Evolutionary conservation across 2,888 invertebrate genomes (phyloP).

Genomic region (Dryobotodes eremita): DNA sequence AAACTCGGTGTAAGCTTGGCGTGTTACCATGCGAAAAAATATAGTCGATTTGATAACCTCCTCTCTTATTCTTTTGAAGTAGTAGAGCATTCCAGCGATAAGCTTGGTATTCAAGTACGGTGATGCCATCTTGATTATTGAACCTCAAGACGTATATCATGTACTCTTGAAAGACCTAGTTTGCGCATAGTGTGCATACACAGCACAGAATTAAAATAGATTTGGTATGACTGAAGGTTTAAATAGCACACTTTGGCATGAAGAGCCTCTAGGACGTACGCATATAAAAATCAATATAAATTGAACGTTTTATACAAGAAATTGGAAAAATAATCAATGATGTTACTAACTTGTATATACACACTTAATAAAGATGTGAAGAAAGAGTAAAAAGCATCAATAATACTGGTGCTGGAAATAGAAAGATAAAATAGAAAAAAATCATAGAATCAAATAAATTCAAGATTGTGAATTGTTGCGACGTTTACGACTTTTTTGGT

Average conservation of each 20-base stretch:
- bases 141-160: not conserved
- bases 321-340: not conserved
- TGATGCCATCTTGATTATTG: not conserved
- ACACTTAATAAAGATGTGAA: not conserved
- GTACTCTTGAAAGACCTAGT: slow-evolving; percentile 9
- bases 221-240: slow-evolving; percentile 6
- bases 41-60: not conserved
- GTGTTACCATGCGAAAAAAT: not conserved
- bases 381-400: slow-evolving; percentile 3
- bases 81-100: not conserved
- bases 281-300: not conserved
- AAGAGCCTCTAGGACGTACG: not conserved
- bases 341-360: slow-evolving; percentile 2
- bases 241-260: slow-evolving; percentile 2
- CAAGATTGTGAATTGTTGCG: not conserved
- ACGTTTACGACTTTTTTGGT: slow-evolving; percentile 37
- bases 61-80: not conserved
- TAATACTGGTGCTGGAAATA: slow-evolving; percentile 7
- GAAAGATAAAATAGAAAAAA: slow-evolving; percentile 11
- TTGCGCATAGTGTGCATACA: slow-evolving; percentile 12
- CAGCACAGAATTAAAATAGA: slow-evolving; percentile 22
- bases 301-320: not conserved
- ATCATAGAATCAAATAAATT: slow-evolving; percentile 27
- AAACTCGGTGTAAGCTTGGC: not conserved
- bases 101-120: not conserved